These are phyloP conservation scores for Falco columbarius DNA, from an alignment of 2,797 vertebrate genomes.

Conservation along the genomic window DNA sequence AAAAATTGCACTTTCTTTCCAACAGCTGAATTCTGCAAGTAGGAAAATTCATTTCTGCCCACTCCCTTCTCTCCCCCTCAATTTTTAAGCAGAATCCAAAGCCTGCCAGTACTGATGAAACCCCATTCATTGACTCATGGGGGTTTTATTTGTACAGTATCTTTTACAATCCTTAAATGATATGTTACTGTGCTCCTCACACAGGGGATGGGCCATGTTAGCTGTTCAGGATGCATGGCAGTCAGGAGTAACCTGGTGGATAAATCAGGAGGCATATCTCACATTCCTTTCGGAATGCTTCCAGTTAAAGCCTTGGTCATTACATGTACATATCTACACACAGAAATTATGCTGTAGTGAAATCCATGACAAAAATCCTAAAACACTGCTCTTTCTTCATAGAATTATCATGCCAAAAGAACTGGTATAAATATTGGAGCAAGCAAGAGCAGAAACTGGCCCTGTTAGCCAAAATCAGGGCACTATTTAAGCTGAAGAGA, in stretches of 20 bases:
- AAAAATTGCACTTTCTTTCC: constrained; percentile 17
- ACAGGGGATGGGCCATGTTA: not conserved
- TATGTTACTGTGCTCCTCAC: not conserved
- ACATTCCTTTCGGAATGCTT: not conserved
- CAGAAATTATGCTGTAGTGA: not conserved
- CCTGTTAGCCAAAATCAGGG: not conserved
- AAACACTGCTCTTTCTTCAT: not conserved
- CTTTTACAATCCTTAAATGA: not conserved
- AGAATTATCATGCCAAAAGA: not conserved
- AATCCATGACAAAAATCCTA: not conserved
- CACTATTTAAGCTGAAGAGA: not conserved
- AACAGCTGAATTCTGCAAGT: constrained; percentile 1
- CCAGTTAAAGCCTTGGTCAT: not conserved
- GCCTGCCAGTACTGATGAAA: not conserved
- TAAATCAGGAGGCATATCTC: not conserved
- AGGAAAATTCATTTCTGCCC: not conserved
- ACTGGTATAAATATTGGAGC: not conserved
- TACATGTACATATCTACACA: accelerated
- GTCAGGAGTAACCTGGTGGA: not conserved
- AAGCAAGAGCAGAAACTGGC: not conserved
- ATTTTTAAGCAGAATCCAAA: not conserved
- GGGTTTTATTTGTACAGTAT: not conserved
- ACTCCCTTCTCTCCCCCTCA: not conserved
- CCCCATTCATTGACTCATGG: not conserved
- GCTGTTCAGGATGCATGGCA: not conserved